Evolutionary conservation across 2,888 invertebrate species (phyloP).

Genomic region (Neoscelio sp.): DNA sequence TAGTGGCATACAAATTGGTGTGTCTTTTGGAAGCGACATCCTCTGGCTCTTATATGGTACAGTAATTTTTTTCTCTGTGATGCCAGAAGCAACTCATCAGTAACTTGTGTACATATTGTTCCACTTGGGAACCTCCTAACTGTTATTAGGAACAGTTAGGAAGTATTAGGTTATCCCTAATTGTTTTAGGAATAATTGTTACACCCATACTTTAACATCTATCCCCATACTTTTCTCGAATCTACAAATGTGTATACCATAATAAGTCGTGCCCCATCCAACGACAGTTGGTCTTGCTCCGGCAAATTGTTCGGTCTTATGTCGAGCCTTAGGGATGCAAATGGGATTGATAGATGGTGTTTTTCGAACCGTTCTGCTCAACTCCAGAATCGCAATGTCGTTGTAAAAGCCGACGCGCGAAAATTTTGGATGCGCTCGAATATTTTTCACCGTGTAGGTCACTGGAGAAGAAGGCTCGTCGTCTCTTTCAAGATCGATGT

Average conservation of each 20-base stretch:
- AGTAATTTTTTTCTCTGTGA: too few species aligned
- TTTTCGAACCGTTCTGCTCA: slow-evolving; percentile 89
- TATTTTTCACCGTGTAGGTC: slow-evolving; percentile 90
- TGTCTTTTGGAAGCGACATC: too few species aligned
- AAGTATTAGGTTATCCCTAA: too few species aligned
- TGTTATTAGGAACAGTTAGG: too few species aligned
- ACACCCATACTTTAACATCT: not conserved
- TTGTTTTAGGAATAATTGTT: too few species aligned
- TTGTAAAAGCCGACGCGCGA: slow-evolving; percentile 97
- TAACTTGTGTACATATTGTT: too few species aligned
- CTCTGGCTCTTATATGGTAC: too few species aligned
- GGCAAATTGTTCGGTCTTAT: slow-evolving; percentile 87
- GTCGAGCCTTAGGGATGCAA: slow-evolving; percentile 89
- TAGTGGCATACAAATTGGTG: too few species aligned
- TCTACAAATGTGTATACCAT: too few species aligned
- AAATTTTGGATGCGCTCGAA: slow-evolving; percentile 93
- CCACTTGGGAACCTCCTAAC: too few species aligned
- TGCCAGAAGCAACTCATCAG: too few species aligned
- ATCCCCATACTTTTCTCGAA: not conserved
- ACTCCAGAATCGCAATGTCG: slow-evolving; percentile 94
- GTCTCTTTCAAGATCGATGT: slow-evolving; percentile 92
- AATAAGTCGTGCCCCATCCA: slow-evolving; percentile 96
- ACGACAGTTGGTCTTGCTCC: slow-evolving; percentile 93
- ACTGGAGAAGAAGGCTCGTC: slow-evolving; percentile 94
- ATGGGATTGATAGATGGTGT: slow-evolving; percentile 94